These are phyloP conservation scores for Pelecanus crispus DNA, from an alignment of 2,113 vertebrate genomes.

Conservation along the genomic window DNA sequence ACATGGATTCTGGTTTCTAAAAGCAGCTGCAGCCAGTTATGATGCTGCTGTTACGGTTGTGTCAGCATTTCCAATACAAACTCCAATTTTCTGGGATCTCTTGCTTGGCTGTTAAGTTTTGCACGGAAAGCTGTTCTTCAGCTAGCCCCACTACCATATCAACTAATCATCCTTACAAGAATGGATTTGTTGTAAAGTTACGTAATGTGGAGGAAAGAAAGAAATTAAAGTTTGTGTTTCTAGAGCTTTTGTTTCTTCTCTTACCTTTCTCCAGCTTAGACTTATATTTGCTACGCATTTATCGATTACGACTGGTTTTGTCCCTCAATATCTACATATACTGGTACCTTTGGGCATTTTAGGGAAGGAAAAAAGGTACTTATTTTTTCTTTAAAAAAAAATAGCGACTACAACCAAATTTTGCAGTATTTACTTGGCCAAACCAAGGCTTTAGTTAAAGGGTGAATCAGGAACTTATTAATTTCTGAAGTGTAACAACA, in stretches of 20 bases:
- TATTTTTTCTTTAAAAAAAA: neutral
- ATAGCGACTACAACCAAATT: neutral
- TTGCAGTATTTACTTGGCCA: neutral
- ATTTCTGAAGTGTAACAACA: neutral
- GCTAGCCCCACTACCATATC: neutral
- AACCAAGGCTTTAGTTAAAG: neutral
- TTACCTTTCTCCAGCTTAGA: neutral
- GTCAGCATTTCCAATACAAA: conserved; percentile 55
- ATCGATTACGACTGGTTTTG: neutral
- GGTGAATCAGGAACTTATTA: neutral
- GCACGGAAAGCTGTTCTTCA: conserved; percentile 33
- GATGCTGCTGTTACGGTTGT: conserved; percentile 43
- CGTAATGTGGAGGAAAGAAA: neutral
- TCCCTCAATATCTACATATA: neutral
- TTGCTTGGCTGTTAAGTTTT: conserved; percentile 42
- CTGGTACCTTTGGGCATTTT: neutral
- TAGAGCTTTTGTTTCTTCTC: neutral
- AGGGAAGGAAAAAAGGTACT: neutral
- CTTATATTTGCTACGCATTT: neutral
- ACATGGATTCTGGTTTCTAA: conserved; percentile 27
- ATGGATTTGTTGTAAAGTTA: conserved; percentile 20
- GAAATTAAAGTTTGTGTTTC: neutral
- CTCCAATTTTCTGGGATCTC: conserved; percentile 39
- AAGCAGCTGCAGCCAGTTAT: conserved; percentile 45
- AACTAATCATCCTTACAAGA: neutral